Conservation (phyloP, 2,113 vertebrate species). For the Theropithecus gelada region DNA sequence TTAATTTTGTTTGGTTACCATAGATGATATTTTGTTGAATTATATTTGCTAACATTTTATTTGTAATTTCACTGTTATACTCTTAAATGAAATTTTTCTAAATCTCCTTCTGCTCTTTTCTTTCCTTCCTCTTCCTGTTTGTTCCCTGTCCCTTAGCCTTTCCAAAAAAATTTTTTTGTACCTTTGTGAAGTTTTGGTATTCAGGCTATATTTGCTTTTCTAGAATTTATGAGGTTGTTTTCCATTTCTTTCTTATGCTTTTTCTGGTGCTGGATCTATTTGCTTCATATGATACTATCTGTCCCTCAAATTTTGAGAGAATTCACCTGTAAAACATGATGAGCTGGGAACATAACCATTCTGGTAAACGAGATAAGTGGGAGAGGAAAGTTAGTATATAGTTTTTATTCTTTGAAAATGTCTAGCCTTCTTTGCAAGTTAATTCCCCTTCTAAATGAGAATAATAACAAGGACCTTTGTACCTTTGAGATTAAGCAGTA, state of each 20-base stretch:
- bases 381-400: neutral
- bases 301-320: neutral
- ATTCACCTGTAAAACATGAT: neutral
- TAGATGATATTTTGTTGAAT: slow-evolving; percentile 14
- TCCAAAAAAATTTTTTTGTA: neutral
- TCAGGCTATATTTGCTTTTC: neutral
- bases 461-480: slow-evolving; percentile 36
- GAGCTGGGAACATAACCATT: neutral
- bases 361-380: slow-evolving; percentile 2
- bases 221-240: slow-evolving; percentile 36
- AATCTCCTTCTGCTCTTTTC: neutral
- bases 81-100: neutral
- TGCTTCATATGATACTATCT: neutral
- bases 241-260: neutral
- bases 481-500: slow-evolving; percentile 28
- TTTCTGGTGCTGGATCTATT: neutral
- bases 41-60: slow-evolving; percentile 31
- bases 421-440: slow-evolving; percentile 27
- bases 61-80: neutral
- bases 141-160: neutral
- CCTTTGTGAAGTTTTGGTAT: neutral
- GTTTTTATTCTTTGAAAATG: slow-evolving; percentile 5
- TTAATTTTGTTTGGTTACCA: neutral
- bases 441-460: slow-evolving; percentile 38
- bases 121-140: neutral